Conservation (phyloP, 53 echinoderm and acorn worm genomes). For the Hippasteria phrygiana region DNA sequence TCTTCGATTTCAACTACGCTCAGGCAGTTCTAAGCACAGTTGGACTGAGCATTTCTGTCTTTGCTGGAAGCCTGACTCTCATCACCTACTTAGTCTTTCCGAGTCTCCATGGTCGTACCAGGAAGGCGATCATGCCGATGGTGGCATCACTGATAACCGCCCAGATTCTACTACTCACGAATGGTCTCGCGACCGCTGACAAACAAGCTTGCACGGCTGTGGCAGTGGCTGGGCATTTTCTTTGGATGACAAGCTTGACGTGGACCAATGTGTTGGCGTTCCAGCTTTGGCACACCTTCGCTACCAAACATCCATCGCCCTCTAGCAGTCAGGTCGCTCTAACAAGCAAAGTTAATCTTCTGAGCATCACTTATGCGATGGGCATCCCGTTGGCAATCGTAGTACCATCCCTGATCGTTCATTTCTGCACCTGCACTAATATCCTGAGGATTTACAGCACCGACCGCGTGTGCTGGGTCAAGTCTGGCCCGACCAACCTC, state of each 20-base stretch:
- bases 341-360: constrained; percentile 51
- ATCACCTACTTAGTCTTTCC: constrained; percentile 71
- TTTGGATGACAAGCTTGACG: constrained; percentile 72
- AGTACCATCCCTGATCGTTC: constrained; percentile 42
- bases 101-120: constrained; percentile 68
- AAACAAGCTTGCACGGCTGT: constrained; percentile 54
- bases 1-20: constrained; percentile 24
- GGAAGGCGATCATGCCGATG: constrained; percentile 77
- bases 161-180: constrained; percentile 69
- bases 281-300: constrained; percentile 67
- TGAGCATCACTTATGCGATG: constrained; percentile 65
- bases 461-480: constrained; percentile 56
- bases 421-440: constrained; percentile 63
- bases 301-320: background rate
- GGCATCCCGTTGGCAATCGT: constrained; percentile 59
- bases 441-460: constrained; percentile 44
- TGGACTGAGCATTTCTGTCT: constrained; percentile 55
- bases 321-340: background rate
- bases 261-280: constrained; percentile 83
- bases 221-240: constrained; percentile 69
- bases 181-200: constrained; percentile 48
- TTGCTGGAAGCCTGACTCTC: constrained; percentile 64
- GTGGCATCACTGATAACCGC: constrained; percentile 72
- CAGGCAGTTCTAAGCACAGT: constrained; percentile 36
- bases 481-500: constrained; percentile 60